Base-by-base conservation (phyloP, 2,113 vertebrate genomes). In the Thamnaconus septentrionalis region DNA sequence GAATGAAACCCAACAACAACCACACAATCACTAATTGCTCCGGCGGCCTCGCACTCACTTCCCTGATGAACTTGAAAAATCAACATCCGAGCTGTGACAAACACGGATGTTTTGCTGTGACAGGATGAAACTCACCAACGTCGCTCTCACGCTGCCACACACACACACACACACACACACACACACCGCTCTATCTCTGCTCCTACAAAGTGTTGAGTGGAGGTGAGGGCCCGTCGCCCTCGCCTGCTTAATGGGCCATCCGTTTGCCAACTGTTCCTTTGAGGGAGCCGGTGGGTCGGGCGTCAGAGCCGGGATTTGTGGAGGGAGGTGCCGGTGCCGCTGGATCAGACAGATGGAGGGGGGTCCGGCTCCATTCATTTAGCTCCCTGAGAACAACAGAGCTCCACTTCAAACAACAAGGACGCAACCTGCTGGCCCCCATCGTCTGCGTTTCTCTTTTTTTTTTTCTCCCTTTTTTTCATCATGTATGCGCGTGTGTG, bases 231-330 rank as follows among this genome's bases (percentile, higher is more conserved):
- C 39, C 53, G 52, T 71, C 67, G 63, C 66, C 82, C 79, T 79
- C 50, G 71, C 52, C 73, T 81, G 67, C 85, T 84, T 84, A 88
- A 86, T 86, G 80, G 73, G 81, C 78, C 65, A 68, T 81, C 85
- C 89, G 58, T 89, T 87, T 88, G 89, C 88, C 89, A 90, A 90
- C 86, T 89, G 85, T 90, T 91, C 81, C 84, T 88, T 86, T 87
- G 83, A 86, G 87, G 79, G 85, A 84, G 83, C 81, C 66, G 69
- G 64, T 81, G 80, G 71, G 84, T 82, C 68, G 72, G 83, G 82
- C 79, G 82, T 84, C 82, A 12, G 84, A 82, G 87, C 82, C 66
- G 83, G 87, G 85, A 85, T 88, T 90, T 89, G 85, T 5, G 5
- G 78, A 82, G 85, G 86, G 79, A 86, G 82, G 85, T 71, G 82